Evolutionary conservation across 2,888 invertebrate genomes (phyloP), one percentile per base, ranked within the genome.

Genomic region (Drosophila neutralis): DNA sequence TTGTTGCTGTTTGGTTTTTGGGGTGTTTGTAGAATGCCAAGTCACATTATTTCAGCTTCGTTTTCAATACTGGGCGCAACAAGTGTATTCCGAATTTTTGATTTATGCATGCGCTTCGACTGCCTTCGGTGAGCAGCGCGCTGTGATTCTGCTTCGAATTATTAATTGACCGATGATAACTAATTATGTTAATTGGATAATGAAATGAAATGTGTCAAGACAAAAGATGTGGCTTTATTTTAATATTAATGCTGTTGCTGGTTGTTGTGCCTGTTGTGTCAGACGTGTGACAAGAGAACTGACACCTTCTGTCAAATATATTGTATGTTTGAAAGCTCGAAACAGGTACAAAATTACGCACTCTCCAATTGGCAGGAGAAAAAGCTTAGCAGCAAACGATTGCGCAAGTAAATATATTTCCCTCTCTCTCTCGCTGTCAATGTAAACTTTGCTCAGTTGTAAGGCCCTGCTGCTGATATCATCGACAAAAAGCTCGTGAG

Each of bases 151-250:
- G 78, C 73, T 67, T 64, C 68, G 80, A 71, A 87, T 87, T 89
- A 87, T 76, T 89, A 86, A 86, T 87, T 87, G 89, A 89, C 87
- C 87, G 87, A 89, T 87, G 85, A 87, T 81, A 89, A 81, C 83
- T 87, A 87, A 87, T 89, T 87, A 89, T 89, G 87, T 85, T 87
- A 87, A 87, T 87, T 85, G 86, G 78, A 77, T 87, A 89, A 87
- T 84, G 84, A 87, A 89, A 82, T 89, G 74, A 85, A 79, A 83
- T 87, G 81, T 88, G 87, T 78, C 83, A 81, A 78, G 80, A 70
- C 59, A 65, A 62, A 61, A 66, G 69, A 67, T 62, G 72, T 69
- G 73, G 67, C 79, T 76, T 45, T 63, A 78, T 71, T 87, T 69
- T 40, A 45, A 24, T 24, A 51, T 66, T 56, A 49, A 68, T 70